Evolutionary conservation across 2,888 invertebrate genomes (phyloP), one percentile per base, ranked within the genome.

Genomic region (Megalurothrips usitatus): DNA sequence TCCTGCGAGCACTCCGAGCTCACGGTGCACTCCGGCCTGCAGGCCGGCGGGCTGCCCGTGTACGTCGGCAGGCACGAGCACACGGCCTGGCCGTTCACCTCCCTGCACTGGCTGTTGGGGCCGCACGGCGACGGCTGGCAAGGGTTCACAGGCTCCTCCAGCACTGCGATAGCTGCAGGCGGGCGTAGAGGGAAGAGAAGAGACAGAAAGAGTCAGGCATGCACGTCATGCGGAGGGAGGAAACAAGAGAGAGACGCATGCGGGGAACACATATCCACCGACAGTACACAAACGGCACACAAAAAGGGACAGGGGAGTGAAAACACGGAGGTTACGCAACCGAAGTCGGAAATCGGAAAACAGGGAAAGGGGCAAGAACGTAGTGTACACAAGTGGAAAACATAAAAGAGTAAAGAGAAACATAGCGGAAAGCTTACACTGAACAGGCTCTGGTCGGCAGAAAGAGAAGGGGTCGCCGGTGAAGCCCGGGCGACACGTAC

Each of bases 11-110:
- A 91, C 85, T 91, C 90, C 0, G 89, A 87, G 86, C 89, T 91
- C n/a, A 89, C 87, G 19, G 90, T 87, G 85, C 91, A 91, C 85
- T 91, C 91, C 3, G 91, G 91, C 84, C 90, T 86, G 83, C 91
- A 91, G 83, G 88, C 87, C 14, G 90, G 90, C 43, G 91, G 90
- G 81, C 88, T 87, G 79, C 92, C 91, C 49, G 90, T 87, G 84
- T 89, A 91, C 81, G 89, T 89, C 43, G 88, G 88, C 23, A 89
- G 87, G 83, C 92, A 91, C 81, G 90, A 89, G 84, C 91, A 92
- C 1, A 89, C 89, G 0, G 90, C 89, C 84, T 88, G 89, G 2
- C 88, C 88, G 81, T 89, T 89, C 0, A 89, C 86, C 82, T 89
- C 89, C 82, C 88, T 87, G 84, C 91, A 91, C 83, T 90, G 89